phyloP scores from a whole-genome alignment of 2,888 invertebrate genomes.

The Microplitis manilae region DNA sequence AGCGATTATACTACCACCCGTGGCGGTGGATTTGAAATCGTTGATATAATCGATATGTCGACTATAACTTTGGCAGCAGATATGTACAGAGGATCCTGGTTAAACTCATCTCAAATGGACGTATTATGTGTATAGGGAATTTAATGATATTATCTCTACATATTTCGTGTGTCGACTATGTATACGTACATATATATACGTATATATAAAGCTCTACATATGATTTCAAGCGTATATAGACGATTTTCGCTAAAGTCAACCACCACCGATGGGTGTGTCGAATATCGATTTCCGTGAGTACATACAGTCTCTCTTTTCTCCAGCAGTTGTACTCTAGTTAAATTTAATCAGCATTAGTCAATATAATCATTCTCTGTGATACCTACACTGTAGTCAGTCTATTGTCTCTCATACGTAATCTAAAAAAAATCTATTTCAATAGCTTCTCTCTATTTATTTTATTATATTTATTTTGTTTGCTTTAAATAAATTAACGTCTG shows the following conservation, averaged over 20 bases:
- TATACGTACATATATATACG: neutral
- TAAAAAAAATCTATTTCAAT: neutral
- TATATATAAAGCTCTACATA: neutral
- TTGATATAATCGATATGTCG: slow-evolving; percentile 21
- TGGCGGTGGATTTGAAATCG: slow-evolving; percentile 3
- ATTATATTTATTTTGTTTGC: neutral
- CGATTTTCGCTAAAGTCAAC: neutral
- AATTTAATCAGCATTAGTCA: slow-evolving; percentile 18
- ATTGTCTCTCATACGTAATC: neutral
- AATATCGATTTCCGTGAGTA: slow-evolving; percentile 11
- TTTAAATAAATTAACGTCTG: neutral
- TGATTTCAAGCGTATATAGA: neutral
- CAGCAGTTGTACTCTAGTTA: slow-evolving; percentile 17
- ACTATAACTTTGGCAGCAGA: slow-evolving; percentile 17
- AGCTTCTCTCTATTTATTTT: neutral
- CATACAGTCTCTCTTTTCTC: slow-evolving; percentile 13
- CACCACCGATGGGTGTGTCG: slow-evolving; percentile 7
- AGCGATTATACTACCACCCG: slow-evolving; percentile 1
- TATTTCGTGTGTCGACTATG: slow-evolving; percentile 7
- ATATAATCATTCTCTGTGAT: slow-evolving; percentile 1
- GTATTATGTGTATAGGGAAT: slow-evolving; percentile 19
- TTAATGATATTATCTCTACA: slow-evolving; percentile 23
- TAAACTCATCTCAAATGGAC: slow-evolving; percentile 23
- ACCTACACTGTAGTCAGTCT: neutral
- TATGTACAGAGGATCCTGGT: slow-evolving; percentile 17